Evolutionary conservation across 1,140 invertebrate species (phyloP).

Genomic region (Cataglyphis hispanica): DNA sequence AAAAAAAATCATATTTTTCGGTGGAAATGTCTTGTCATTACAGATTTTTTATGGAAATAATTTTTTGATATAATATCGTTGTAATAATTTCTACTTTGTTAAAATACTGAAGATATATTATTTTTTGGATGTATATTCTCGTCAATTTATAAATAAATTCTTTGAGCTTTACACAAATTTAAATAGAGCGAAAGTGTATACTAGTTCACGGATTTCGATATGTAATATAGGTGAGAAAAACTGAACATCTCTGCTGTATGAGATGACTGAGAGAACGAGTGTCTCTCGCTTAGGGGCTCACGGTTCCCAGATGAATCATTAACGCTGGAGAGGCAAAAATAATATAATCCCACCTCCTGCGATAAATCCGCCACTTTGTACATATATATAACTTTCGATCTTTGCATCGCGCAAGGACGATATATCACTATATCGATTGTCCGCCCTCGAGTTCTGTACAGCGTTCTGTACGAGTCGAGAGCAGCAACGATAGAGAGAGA

Average conservation of each 20-base stretch:
- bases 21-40: no score
- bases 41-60: no score
- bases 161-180: no score
- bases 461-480: slow-evolving; percentile 35
- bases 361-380: slow-evolving; percentile 55
- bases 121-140: no score
- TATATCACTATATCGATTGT: slow-evolving; percentile 69
- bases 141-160: no score
- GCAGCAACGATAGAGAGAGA: not conserved
- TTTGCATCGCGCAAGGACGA: slow-evolving; percentile 51
- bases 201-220: not conserved
- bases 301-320: slow-evolving; percentile 59
- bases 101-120: no score
- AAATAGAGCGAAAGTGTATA: not conserved
- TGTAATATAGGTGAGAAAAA: not conserved
- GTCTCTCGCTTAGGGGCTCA: slow-evolving; percentile 17
- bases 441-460: slow-evolving; percentile 51
- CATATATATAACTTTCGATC: slow-evolving; percentile 36
- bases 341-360: slow-evolving; percentile 54
- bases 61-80: no score
- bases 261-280: not conserved
- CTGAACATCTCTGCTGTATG: not conserved
- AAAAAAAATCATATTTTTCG: no score
- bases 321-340: slow-evolving; percentile 48
- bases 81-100: no score